Evolutionary conservation across 2,113 vertebrate genomes (phyloP).

Genomic region (Marmota monax): DNA sequence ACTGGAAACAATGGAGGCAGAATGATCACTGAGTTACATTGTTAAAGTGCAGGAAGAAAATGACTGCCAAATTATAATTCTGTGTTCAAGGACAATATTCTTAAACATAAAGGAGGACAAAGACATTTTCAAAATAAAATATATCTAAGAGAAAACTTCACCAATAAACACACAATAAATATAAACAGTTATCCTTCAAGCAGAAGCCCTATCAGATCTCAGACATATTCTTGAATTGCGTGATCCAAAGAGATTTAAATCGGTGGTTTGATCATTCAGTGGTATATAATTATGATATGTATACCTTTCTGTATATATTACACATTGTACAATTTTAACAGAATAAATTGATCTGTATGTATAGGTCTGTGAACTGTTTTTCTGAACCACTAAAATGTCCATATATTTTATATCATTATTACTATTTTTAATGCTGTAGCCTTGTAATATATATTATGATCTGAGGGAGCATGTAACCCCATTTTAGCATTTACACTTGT

Average conservation of each 20-base stretch:
- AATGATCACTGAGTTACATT: neutral
- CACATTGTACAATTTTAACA: neutral
- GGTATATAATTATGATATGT: neutral
- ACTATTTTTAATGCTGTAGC: neutral
- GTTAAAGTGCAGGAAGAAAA: constrained; percentile 1
- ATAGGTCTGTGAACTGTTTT: neutral
- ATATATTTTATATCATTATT: neutral
- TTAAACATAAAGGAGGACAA: constrained; percentile 7
- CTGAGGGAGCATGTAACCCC: neutral
- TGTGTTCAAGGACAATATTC: neutral
- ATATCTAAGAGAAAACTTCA: neutral
- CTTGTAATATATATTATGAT: neutral
- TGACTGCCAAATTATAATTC: neutral
- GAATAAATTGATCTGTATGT: neutral
- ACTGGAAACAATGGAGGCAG: neutral
- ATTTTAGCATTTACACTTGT: neutral
- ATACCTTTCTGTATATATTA: neutral
- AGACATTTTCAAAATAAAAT: neutral
- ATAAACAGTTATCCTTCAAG: neutral
- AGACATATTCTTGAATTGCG: neutral
- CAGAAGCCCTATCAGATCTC: neutral
- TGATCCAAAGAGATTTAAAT: neutral
- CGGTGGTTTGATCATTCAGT: neutral
- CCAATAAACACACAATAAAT: neutral
- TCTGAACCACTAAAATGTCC: neutral